Conservation (phyloP, 2,888 invertebrate genomes). For the Macropis europaea region DNA sequence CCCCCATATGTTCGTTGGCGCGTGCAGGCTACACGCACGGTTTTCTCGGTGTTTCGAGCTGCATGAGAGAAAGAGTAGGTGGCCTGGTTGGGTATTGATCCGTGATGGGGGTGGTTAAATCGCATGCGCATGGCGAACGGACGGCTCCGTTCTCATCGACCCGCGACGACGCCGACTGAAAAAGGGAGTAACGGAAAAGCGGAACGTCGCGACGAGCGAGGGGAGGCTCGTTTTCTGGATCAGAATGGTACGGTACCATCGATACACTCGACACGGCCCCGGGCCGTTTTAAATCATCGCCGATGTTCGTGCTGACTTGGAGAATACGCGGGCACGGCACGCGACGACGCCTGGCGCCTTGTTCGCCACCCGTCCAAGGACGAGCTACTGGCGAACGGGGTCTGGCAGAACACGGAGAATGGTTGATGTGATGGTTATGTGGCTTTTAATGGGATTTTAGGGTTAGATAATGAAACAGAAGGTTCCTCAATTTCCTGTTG, state of each 20-base stretch:
- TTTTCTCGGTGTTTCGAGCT: constrained; percentile 12
- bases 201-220: constrained; percentile 9
- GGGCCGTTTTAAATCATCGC: constrained; percentile 12
- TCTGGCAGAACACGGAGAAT: no score
- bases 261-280: background rate
- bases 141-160: constrained; percentile 60
- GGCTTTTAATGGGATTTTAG: no score
- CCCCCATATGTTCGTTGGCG: background rate
- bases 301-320: background rate
- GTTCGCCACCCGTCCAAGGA: background rate
- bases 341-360: constrained; percentile 17
- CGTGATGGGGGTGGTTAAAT: constrained; percentile 62
- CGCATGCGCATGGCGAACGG: constrained; percentile 61
- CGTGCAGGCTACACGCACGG: background rate
- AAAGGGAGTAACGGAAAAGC: constrained; percentile 47
- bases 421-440: no score
- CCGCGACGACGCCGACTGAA: constrained; percentile 35
- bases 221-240: constrained; percentile 21
- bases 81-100: constrained; percentile 79
- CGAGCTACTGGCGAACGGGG: no score
- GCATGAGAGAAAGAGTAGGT: constrained; percentile 54
- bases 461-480: no score
- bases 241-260: constrained; percentile 55
- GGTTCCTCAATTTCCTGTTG: no score
- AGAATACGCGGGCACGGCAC: constrained; percentile 11